Evolutionary conservation across 2,888 invertebrate species (phyloP), one percentile per base, ranked within the genome.

Genomic region (Drosophila putrida): DNA sequence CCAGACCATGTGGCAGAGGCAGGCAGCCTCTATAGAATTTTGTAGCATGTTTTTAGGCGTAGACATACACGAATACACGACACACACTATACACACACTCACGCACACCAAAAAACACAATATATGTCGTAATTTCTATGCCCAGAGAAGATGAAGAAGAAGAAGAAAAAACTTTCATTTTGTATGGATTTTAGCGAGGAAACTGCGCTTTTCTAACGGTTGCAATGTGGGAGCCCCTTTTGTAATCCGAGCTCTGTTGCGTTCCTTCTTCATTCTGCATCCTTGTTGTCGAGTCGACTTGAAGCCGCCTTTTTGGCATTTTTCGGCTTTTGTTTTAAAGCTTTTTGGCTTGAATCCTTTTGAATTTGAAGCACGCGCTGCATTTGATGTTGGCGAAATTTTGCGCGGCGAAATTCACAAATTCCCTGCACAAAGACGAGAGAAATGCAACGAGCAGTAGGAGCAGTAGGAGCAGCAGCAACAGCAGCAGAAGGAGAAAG

Each of bases 331-430:
- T 87, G 78, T 78, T 71, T 83, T 82, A 73, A 82, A 71, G 67
- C 66, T 65, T 71, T 73, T 70, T 72, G 43, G 46, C 61, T 78
- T 82, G 81, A 85, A 85, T 85, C 79, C 82, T 71, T 78, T 79
- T 74, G 80, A 75, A 78, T 74, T 68, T 71, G 61, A 61, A 71
- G 64, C 85, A 77, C 69, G 75, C 74, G 70, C 71, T 88, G 88
- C 85, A 85, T 85, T 85, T 85, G 74, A 82, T 83, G 83, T 82
- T 81, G 69, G 67, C 66, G 53, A 84, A 84, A 81, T 78, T 78
- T 77, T 80, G 80, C 71, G 80, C 79, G 69, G 61, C 74, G 68
- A 82, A 82, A 71, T 82, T 80, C 68, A 59, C 55, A 81, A 81
- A 78, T 80, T 78, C 75, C 67, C 47, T 59, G 41, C 76, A 83